phyloP scores from a whole-genome alignment of 2,113 vertebrate genomes.

The Eira barbara region DNA sequence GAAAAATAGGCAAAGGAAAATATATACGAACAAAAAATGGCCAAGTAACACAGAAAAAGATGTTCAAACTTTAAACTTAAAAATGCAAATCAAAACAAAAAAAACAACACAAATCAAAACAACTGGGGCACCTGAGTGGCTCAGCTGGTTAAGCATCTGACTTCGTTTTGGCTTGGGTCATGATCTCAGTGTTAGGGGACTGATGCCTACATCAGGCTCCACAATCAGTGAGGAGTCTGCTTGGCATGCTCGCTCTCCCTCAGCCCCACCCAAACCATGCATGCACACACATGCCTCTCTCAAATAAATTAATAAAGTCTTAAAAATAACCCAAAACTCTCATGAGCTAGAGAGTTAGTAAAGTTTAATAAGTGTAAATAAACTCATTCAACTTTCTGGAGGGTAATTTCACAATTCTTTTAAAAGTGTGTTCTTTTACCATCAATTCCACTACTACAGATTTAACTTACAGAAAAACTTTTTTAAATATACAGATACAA shows the following conservation, averaged over 20 bases:
- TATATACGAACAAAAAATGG: conserved; percentile 8
- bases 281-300: background rate
- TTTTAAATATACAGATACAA: background rate
- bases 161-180: background rate
- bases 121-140: background rate
- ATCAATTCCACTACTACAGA: conserved; percentile 37
- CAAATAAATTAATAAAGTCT: background rate
- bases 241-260: background rate
- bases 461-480: conserved; percentile 41
- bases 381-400: conserved; percentile 30
- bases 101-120: background rate
- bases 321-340: background rate
- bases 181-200: background rate
- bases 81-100: background rate
- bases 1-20: conserved; percentile 5
- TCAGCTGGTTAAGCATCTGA: background rate
- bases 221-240: background rate
- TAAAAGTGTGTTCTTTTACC: conserved; percentile 10
- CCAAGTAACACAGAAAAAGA: background rate
- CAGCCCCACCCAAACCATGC: background rate
- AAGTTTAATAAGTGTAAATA: conserved; percentile 37
- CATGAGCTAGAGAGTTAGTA: background rate
- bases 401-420: conserved; percentile 23
- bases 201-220: background rate
- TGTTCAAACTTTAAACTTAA: conserved; percentile 13